Evolutionary conservation across 2,113 vertebrate genomes (phyloP).

Genomic region (Poeciliopsis prolifica): DNA sequence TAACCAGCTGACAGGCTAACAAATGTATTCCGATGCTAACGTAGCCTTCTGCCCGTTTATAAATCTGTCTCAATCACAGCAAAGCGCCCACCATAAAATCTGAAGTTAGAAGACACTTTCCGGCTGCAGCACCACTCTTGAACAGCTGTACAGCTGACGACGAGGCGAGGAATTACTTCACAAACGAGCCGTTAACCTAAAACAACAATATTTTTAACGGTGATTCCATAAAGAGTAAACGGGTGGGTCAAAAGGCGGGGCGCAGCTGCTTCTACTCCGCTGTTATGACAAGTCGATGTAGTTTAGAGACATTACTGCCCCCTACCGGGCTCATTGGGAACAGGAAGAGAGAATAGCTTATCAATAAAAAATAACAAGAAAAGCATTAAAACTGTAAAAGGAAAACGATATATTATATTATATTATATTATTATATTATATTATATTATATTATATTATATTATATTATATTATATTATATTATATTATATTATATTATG

Average conservation of each 20-base stretch:
- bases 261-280: slow-evolving; percentile 18
- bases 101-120: neutral
- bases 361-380: neutral
- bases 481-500: too few relatives aligned
- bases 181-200: slow-evolving; percentile 50
- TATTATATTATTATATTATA: too few relatives aligned
- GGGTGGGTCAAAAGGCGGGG: slow-evolving; percentile 60
- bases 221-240: neutral
- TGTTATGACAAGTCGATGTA: neutral
- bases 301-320: neutral
- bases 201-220: slow-evolving; percentile 40
- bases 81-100: neutral
- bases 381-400: neutral
- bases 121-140: neutral
- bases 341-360: neutral
- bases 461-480: too few relatives aligned
- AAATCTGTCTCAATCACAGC: neutral
- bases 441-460: too few relatives aligned
- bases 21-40: slow-evolving; percentile 31
- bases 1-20: slow-evolving; percentile 52
- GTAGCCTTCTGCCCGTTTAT: neutral
- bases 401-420: too few relatives aligned
- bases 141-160: slow-evolving; percentile 30
- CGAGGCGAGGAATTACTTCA: slow-evolving; percentile 16
- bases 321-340: neutral